Base-by-base conservation (phyloP, 2,797 vertebrate genomes). In the Podarcis siculus region DNA sequence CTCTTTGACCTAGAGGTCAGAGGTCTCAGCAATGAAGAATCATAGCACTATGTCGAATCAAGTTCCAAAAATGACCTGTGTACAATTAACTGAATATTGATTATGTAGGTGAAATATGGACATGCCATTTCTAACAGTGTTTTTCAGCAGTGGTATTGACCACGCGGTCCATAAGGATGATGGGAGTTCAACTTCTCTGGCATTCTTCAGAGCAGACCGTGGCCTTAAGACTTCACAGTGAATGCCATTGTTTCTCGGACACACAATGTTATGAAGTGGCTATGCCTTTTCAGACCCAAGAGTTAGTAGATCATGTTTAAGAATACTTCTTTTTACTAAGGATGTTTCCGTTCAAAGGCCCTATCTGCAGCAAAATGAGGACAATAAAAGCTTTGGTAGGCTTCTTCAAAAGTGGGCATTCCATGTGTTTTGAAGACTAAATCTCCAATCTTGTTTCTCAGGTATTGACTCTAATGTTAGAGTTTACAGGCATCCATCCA, bases 31-130 rank as follows among this genome's bases (percentile, higher is more conserved):
- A 32, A 67, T n/a, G 79, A 15, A 0, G 91, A 83, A 72, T 79
- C 10, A 42, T 0, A n/a, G 64, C 39, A 45, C 19, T 39, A n/a
- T 55, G 75, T 32, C 55, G 58, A 87, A 87, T 76, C 77, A 1
- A 79, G 61, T 66, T 90, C 42, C 73, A 80, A 88, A 89, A 45
- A 1, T 86, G 83, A 79, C 49, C 4, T 42, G n/a, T 83, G 61
- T 75, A 83, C 93, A 91, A 90, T 81, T 49, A 92, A n/a, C 13
- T 3, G 19, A 85, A 79, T 21, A 66, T 81, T 77, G 69, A 2
- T 49, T 86, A 21, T 2, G 1, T 86, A 78, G 45, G 25, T 89
- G 49, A 89, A 92, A 85, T 86, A 64, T 49, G 58, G 49, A 39
- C 21, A 66, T 89, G 61, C 55, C 23, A 25, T 42, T 76, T 81